phyloP scores from a whole-genome alignment of 2,113 vertebrate species.

The Silurus glanis region DNA sequence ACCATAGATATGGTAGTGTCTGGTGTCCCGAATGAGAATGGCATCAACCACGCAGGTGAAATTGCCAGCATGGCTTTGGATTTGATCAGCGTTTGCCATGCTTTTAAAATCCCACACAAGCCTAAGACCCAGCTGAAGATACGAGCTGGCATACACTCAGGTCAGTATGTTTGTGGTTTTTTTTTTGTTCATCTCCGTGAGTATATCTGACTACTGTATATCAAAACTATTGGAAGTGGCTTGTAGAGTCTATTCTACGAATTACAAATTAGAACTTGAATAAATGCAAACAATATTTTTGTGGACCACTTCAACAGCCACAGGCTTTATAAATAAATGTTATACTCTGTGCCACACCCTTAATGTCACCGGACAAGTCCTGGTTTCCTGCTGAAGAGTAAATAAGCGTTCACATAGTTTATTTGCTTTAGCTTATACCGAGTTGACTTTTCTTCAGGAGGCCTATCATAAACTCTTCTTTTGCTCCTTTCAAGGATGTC shows the following conservation, averaged over 20 bases:
- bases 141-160: constrained; percentile 74
- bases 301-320: background rate
- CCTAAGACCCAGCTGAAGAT: constrained; percentile 74
- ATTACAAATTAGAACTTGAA: background rate
- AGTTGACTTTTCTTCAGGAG: background rate
- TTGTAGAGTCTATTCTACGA: background rate
- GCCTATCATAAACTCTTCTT: background rate
- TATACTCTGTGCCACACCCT: background rate
- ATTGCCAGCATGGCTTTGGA: constrained; percentile 77
- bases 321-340: too few relatives aligned
- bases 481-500: background rate
- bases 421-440: background rate
- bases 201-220: too few relatives aligned
- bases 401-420: background rate
- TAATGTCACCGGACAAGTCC: background rate
- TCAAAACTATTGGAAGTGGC: background rate
- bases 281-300: background rate
- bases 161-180: constrained; percentile 50
- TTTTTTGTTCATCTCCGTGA: too few relatives aligned
- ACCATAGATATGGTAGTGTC: constrained; percentile 77
- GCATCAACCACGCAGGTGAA: constrained; percentile 72
- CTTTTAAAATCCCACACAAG: constrained; percentile 76
- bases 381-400: background rate
- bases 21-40: constrained; percentile 75
- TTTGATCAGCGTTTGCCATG: constrained; percentile 68